Conservation (phyloP, 2,888 invertebrate genomes). For the Pachliopta kotzebuea region DNA sequence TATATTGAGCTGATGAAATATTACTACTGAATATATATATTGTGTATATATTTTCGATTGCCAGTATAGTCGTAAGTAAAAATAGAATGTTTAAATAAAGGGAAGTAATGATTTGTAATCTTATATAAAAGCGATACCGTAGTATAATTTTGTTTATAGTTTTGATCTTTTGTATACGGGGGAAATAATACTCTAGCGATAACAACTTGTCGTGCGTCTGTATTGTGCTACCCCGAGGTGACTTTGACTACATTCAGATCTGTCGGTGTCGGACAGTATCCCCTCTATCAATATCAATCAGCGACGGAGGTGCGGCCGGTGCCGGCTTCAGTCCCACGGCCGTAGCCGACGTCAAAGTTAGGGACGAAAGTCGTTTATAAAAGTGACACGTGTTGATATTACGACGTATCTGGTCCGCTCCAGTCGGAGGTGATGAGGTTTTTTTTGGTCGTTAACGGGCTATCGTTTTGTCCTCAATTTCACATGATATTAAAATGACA, state of each 20-base stretch:
- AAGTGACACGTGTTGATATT: conserved; percentile 64
- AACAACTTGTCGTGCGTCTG: neutral
- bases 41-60: neutral
- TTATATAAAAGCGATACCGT: too few relatives aligned
- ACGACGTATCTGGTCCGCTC: conserved; percentile 37
- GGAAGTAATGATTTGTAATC: too few relatives aligned
- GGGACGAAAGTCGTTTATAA: conserved; percentile 58
- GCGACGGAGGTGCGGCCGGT: conserved; percentile 38
- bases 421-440: conserved; percentile 26
- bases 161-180: neutral
- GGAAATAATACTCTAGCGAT: neutral
- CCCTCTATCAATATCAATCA: conserved; percentile 69
- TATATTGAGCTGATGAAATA: neutral
- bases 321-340: conserved; percentile 48
- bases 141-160: neutral
- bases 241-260: conserved; percentile 9
- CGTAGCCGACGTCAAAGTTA: conserved; percentile 48
- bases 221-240: neutral
- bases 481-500: too few relatives aligned
- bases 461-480: too few relatives aligned
- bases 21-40: neutral
- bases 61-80: neutral
- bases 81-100: too few relatives aligned
- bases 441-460: neutral
- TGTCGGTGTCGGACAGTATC: conserved; percentile 34